Evolutionary conservation across 2,113 vertebrate genomes (phyloP), one percentile per base, ranked within the genome.

Genomic region (Calypte anna): DNA sequence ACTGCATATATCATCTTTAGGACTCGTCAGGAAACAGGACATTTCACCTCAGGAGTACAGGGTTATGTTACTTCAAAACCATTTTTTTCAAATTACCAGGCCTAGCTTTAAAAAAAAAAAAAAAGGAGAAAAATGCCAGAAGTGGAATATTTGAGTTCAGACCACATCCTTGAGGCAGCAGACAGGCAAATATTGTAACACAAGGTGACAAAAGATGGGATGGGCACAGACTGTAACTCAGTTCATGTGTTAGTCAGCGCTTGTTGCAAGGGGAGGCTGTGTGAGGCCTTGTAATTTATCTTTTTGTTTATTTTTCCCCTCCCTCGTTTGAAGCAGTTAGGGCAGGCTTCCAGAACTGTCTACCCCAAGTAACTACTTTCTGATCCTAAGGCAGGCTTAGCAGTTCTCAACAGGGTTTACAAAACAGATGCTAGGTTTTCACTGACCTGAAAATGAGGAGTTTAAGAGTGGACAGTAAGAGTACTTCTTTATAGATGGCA

Each of bases 1-100:
- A 98, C 98, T 98, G 98, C 98, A 98, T 98, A n/a, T 98, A 98
- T 98, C 98, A 98, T 98, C 98, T 98, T 98, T 98, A 98, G 98
- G 98, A 98, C 97, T 98, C 98, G 90, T 98, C 98, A 98, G 98
- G 98, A 98, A 98, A 98, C 98, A 98, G 98, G 98, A 98, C 98
- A 98, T 98, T 98, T 98, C 98, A 98, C 98, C 97, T 98, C 98
- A 98, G 98, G 98, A 98, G 98, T 98, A 79, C 98, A 98, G 98
- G 98, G n/a, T n/a, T n/a, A n/a, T n/a, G n/a, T n/a, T n/a, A n/a
- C n/a, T n/a, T n/a, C n/a, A n/a, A 97, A 96, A 48, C 96, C 88
- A 94, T 98, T 98, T 98, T 98, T 96, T 97, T 97, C 95, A 93
- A 96, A 98, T 97, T 97, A 97, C 96, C 96, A 98, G 95, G 96